These are phyloP conservation scores for Halocaridina rubra DNA, from an alignment of 2,888 invertebrate genomes.

Conservation along the genomic window DNA sequence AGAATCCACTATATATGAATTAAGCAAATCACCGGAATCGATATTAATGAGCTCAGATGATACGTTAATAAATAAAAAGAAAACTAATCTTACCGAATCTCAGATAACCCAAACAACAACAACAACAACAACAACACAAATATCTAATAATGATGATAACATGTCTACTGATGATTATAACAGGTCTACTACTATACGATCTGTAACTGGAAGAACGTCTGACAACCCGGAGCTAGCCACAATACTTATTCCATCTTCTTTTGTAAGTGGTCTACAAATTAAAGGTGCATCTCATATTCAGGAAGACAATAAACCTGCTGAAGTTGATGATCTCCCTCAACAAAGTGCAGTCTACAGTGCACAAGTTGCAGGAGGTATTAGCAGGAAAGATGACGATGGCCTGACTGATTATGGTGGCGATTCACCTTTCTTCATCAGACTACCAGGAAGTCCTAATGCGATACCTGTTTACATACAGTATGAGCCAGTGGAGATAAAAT, in stretches of 20 bases:
- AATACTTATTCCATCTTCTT: slow-evolving; percentile 35
- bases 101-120: too few relatives aligned
- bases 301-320: too few relatives aligned
- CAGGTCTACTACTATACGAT: background rate
- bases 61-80: too few relatives aligned
- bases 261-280: slow-evolving; percentile 1
- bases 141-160: background rate
- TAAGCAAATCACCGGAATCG: too few relatives aligned
- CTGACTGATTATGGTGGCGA: slow-evolving; percentile 27
- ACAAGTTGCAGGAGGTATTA: background rate
- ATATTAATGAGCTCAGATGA: too few relatives aligned
- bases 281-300: too few relatives aligned
- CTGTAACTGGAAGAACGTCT: background rate
- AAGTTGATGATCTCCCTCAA: too few relatives aligned
- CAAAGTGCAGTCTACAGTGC: background rate
- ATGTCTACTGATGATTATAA: background rate
- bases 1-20: too few relatives aligned
- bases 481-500: slow-evolving; percentile 58
- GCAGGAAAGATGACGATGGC: slow-evolving; percentile 45
- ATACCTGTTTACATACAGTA: slow-evolving; percentile 57
- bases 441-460: slow-evolving; percentile 55
- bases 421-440: slow-evolving; percentile 57
- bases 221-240: slow-evolving; percentile 26
- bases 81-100: too few relatives aligned
- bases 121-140: background rate